phyloP scores from a whole-genome alignment of 2,888 invertebrate genomes.

The Clistopyga incitator region DNA sequence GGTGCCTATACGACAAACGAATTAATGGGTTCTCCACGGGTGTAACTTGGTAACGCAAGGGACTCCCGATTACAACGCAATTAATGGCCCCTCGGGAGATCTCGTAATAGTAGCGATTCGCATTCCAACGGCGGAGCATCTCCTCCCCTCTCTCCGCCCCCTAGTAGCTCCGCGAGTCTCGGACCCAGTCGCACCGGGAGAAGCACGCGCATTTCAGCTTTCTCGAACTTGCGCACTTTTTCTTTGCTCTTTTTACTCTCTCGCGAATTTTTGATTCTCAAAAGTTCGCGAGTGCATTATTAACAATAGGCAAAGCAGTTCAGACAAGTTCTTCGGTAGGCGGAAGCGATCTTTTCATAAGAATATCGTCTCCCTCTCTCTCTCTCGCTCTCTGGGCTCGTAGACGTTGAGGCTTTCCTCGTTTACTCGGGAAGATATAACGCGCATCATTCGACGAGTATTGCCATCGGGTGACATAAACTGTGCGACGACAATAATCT shows the following conservation, averaged over 20 bases:
- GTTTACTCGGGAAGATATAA: constrained; percentile 19
- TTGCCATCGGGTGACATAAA: constrained; percentile 44
- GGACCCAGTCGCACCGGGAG: neutral
- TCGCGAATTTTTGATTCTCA: neutral
- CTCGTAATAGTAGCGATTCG: constrained; percentile 60
- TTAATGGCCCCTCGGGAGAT: constrained; percentile 60
- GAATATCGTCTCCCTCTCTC: constrained; percentile 21
- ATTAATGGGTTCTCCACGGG: constrained; percentile 57
- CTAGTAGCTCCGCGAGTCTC: neutral
- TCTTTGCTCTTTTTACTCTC: constrained; percentile 23
- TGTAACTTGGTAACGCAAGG: constrained; percentile 56
- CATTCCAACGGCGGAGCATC: constrained; percentile 36
- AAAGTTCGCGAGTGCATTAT: too few relatives aligned
- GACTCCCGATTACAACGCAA: constrained; percentile 56
- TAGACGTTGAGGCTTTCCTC: neutral
- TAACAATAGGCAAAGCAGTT: constrained; percentile 26
- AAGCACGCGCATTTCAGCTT: neutral
- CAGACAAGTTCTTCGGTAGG: constrained; percentile 33
- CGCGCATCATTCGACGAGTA: constrained; percentile 30
- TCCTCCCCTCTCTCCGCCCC: neutral
- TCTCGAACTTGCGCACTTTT: constrained; percentile 12
- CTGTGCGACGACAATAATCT: constrained; percentile 47
- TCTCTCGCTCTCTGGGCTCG: neutral
- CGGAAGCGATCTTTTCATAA: constrained; percentile 21
- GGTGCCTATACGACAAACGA: constrained; percentile 55